Evolutionary conservation across 1,140 invertebrate genomes (phyloP).

Genomic region (Meteorus sp.): DNA sequence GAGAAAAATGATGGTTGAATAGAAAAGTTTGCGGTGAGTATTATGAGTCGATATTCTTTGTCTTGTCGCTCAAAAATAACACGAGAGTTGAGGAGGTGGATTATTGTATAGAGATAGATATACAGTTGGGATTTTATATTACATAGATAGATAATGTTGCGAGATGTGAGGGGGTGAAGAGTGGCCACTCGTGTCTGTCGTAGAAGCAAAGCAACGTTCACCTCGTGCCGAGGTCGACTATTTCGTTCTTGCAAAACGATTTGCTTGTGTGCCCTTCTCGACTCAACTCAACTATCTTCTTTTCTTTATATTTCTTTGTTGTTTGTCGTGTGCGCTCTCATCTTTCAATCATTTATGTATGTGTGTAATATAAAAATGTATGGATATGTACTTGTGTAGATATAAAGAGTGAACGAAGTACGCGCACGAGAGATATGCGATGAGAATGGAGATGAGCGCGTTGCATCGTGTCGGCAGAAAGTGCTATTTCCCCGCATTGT

Average conservation of each 20-base stretch:
- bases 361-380: too few species aligned
- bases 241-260: conserved; percentile 41
- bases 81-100: too few species aligned
- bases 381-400: too few species aligned
- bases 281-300: conserved; percentile 20
- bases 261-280: conserved; percentile 27
- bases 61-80: conserved; percentile 45
- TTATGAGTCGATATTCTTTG: conserved; percentile 52
- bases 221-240: conserved; percentile 27
- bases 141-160: too few species aligned
- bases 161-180: too few species aligned
- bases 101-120: too few species aligned
- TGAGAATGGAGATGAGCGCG: conserved; percentile 3
- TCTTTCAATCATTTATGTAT: not conserved
- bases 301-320: conserved; percentile 30
- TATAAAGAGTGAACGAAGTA: not conserved
- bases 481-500: conserved; percentile 7
- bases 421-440: not conserved
- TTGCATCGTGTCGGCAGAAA: not conserved
- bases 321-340: conserved; percentile 1
- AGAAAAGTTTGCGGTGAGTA: conserved; percentile 48
- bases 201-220: conserved; percentile 28
- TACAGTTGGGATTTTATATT: too few species aligned
- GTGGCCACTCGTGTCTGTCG: not conserved
- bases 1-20: too few species aligned